A percentile compares a stretch with the other conserved stretches of the same genome.
Evolutionary conservation across 2,113 vertebrate genomes (phyloP).

Genomic region (Hiodon tergisus): DNA sequence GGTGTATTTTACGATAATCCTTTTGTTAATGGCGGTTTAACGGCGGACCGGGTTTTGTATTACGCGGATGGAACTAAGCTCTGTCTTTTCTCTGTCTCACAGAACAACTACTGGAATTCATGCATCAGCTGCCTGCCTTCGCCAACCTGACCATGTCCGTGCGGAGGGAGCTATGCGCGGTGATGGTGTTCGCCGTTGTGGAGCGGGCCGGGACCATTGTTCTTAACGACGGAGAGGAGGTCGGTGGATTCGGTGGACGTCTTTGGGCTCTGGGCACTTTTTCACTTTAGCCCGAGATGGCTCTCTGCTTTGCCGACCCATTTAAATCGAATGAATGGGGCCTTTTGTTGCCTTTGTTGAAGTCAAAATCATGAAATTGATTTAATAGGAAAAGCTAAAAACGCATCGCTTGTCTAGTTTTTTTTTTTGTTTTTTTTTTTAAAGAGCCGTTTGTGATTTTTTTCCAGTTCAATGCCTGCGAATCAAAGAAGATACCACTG

Average conservation of each 20-base stretch:
- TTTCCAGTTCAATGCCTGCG: no score
- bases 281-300: neutral
- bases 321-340: constrained; percentile 46
- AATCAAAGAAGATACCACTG: neutral
- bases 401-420: neutral
- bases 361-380: neutral
- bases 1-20: no score
- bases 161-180: constrained; percentile 91
- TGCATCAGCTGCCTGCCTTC: constrained; percentile 96
- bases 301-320: constrained; percentile 48
- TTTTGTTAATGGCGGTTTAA: no score
- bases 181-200: constrained; percentile 97
- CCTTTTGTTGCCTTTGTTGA: constrained; percentile 11
- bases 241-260: constrained; percentile 43
- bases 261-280: neutral
- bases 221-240: constrained; percentile 94
- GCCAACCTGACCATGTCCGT: constrained; percentile 99
- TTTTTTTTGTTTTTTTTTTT: neutral
- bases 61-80: neutral
- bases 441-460: neutral
- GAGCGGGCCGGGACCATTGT: constrained; percentile 93
- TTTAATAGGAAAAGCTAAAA: neutral
- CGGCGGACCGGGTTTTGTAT: no score
- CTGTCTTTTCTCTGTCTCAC: constrained; percentile 40
- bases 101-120: constrained; percentile 99